Percentiles rank a stretch among this genome's conserved stretches.
Conservation (phyloP, 2,888 invertebrate species). For the Operophtera brumata region DNA sequence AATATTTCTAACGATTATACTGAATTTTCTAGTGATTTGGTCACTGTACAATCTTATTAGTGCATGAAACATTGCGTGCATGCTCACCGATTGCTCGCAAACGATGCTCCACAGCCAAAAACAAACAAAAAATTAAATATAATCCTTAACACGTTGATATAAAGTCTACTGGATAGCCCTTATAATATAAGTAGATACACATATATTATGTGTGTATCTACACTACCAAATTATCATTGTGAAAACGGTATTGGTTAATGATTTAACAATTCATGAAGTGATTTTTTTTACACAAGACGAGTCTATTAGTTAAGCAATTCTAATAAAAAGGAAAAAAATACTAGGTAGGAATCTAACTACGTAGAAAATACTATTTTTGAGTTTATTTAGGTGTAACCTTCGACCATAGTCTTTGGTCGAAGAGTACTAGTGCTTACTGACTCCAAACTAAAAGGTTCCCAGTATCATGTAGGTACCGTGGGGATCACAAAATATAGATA, state of each 20-base stretch:
- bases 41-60: constrained; percentile 53
- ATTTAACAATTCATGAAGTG: constrained; percentile 3
- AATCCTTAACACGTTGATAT: constrained; percentile 24
- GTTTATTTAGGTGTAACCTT: no score
- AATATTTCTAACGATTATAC: background rate
- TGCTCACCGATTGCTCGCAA: constrained; percentile 16
- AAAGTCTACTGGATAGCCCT: constrained; percentile 19
- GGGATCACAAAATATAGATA: no score
- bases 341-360: no score
- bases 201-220: constrained; percentile 18
- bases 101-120: constrained; percentile 21
- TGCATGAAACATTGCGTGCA: constrained; percentile 59
- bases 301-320: no score
- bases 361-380: no score
- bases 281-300: no score
- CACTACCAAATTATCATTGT: constrained; percentile 36
- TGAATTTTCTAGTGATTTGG: constrained; percentile 27
- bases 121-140: constrained; percentile 19
- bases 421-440: no score
- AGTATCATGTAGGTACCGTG: no score
- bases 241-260: constrained; percentile 30
- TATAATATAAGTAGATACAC: no score
- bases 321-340: no score
- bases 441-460: no score
- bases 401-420: no score